Evolutionary conservation across 1,140 invertebrate genomes (phyloP).

Genomic region (Cardiocondyla obscurior): DNA sequence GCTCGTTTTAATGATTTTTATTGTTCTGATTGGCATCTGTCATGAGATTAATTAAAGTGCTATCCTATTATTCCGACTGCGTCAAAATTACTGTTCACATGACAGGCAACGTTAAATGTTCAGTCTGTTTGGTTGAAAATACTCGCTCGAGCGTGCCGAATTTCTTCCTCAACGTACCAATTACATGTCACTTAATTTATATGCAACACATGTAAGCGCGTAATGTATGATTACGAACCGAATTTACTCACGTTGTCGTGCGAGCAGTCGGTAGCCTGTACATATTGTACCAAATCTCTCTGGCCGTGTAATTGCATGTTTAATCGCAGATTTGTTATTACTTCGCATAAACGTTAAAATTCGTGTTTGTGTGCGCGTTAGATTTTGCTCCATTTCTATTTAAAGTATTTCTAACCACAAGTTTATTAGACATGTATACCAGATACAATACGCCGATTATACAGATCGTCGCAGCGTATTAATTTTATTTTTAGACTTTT

Average conservation of each 20-base stretch:
- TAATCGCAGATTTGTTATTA: conserved; percentile 32
- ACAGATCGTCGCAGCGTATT: background rate
- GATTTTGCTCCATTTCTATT: conserved; percentile 15
- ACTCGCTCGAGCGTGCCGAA: conserved; percentile 15
- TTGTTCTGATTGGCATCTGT: background rate
- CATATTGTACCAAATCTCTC: conserved; percentile 17
- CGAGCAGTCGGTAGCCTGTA: conserved; percentile 2
- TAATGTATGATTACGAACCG: conserved; percentile 12
- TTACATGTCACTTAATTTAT: conserved; percentile 40
- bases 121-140: conserved; percentile 21
- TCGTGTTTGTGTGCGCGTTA: conserved; percentile 16
- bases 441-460: background rate
- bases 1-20: background rate
- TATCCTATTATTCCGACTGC: conserved; percentile 6
- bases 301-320: conserved; percentile 43
- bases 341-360: conserved; percentile 5
- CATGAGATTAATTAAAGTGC: conserved; percentile 14
- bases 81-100: background rate
- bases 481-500: background rate
- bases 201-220: conserved; percentile 21
- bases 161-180: conserved; percentile 25
- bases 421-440: background rate
- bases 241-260: conserved; percentile 22
- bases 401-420: conserved; percentile 2
- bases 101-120: background rate